These are phyloP conservation scores for Drosophila helvetica DNA, from an alignment of 2,888 invertebrate genomes.

Conservation along the genomic window DNA sequence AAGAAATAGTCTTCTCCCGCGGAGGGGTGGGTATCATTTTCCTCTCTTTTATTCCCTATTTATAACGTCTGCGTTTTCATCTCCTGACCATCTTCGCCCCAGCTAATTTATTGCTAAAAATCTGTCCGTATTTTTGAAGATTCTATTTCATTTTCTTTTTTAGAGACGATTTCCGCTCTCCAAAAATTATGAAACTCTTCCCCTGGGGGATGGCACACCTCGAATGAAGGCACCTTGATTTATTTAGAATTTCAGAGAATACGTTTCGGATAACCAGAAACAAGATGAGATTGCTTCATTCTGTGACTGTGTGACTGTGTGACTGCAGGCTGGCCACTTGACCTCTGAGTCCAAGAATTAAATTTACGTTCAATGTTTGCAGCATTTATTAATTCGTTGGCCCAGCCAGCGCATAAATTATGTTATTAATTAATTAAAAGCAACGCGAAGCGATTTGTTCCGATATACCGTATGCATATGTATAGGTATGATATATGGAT, in stretches of 20 bases:
- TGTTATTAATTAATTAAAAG: constrained; percentile 59
- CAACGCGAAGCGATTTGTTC: constrained; percentile 56
- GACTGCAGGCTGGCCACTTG: constrained; percentile 39
- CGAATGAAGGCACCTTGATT: constrained; percentile 45
- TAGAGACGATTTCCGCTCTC: constrained; percentile 17
- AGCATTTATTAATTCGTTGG: constrained; percentile 54
- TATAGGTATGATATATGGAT: constrained; percentile 23
- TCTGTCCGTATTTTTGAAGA: constrained; percentile 15
- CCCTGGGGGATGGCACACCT: constrained; percentile 27
- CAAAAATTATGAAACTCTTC: constrained; percentile 50
- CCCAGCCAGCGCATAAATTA: constrained; percentile 33
- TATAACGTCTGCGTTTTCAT: not conserved
- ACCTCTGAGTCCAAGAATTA: constrained; percentile 39
- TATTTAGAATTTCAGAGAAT: constrained; percentile 48
- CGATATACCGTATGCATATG: not conserved
- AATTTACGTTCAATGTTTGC: constrained; percentile 33
- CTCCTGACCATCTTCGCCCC: not conserved
- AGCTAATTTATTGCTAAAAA: constrained; percentile 7
- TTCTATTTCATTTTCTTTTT: constrained; percentile 24
- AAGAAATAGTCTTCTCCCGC: not conserved
- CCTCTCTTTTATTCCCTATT: not conserved
- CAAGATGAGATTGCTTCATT: constrained; percentile 46
- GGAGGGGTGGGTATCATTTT: not conserved
- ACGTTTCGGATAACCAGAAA: constrained; percentile 11
- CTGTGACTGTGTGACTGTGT: constrained; percentile 1